These are phyloP conservation scores for Eulemur rubriventer DNA, from an alignment of 2,797 vertebrate species.

Conservation along the genomic window DNA sequence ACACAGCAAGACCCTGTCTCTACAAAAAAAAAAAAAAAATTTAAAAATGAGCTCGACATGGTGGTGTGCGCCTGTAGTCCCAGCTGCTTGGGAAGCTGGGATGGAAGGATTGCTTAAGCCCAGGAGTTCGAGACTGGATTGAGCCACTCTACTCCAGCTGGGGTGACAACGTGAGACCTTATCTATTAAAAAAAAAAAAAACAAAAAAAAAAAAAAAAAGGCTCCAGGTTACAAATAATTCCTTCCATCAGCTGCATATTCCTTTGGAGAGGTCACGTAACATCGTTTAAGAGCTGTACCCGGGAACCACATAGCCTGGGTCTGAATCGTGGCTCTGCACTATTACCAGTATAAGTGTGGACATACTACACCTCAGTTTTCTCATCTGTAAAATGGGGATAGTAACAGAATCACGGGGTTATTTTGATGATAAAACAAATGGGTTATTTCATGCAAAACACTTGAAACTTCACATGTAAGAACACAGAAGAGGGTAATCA, in stretches of 20 bases:
- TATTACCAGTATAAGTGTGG: neutral
- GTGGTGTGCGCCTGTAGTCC: too few relatives aligned
- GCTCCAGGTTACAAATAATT: neutral
- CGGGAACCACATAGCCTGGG: accelerated
- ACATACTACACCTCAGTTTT: neutral
- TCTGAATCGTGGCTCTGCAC: neutral
- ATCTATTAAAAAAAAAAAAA: too few relatives aligned
- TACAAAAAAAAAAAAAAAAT: neutral
- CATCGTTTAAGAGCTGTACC: neutral
- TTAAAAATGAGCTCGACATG: too few relatives aligned
- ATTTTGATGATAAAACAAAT: neutral
- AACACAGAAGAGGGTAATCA: neutral
- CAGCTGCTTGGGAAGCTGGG: too few relatives aligned
- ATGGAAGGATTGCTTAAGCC: too few relatives aligned
- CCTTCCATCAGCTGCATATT: neutral
- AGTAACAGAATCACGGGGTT: neutral
- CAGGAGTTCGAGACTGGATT: too few relatives aligned
- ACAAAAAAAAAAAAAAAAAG: neutral
- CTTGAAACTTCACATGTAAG: neutral
- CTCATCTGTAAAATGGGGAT: neutral
- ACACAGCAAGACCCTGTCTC: too few relatives aligned
- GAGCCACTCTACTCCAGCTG: too few relatives aligned
- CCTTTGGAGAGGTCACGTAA: neutral
- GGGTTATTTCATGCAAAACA: neutral
- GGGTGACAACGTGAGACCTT: too few relatives aligned